A percentile compares a stretch with the other conserved stretches of the same genome.
Conservation (phyloP, 1,140 invertebrate species). For the Macrocentrus cingulum region DNA sequence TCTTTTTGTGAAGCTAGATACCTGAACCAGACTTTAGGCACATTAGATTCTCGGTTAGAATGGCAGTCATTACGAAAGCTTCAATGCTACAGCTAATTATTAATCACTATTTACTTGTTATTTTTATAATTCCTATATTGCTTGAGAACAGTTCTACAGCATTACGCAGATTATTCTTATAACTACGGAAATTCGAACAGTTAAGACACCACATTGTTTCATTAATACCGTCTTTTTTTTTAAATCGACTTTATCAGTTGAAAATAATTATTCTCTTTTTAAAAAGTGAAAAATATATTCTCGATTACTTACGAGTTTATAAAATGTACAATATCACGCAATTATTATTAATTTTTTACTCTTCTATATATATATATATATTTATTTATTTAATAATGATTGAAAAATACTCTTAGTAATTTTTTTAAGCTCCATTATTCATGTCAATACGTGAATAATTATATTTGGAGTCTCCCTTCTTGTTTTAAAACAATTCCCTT, state of each 20-base stretch:
- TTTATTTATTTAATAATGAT: background rate
- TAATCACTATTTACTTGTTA: slow-evolving; percentile 4
- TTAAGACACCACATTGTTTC: slow-evolving; percentile 14
- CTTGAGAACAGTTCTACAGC: background rate
- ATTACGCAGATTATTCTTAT: slow-evolving; percentile 5
- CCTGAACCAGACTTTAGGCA: slow-evolving; percentile 22
- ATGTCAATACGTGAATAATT: background rate
- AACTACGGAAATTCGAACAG: slow-evolving; percentile 3
- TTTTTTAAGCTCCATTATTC: slow-evolving; percentile 3
- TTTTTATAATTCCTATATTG: background rate
- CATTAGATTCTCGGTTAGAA: slow-evolving; percentile 16
- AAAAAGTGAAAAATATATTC: slow-evolving; percentile 23
- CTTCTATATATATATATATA: slow-evolving; percentile 24
- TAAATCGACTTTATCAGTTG: background rate
- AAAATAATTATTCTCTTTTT: slow-evolving; percentile 22
- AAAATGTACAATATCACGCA: slow-evolving; percentile 15
- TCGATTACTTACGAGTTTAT: background rate
- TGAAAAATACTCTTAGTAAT: slow-evolving; percentile 6
- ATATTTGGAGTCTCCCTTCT: slow-evolving; percentile 5
- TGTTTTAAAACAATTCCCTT: slow-evolving; percentile 1
- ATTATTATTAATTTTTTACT: slow-evolving; percentile 11
- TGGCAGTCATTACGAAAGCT: slow-evolving; percentile 14
- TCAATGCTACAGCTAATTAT: slow-evolving; percentile 4
- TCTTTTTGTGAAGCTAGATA: background rate
- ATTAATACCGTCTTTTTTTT: slow-evolving; percentile 12